A percentile compares a stretch with the other conserved stretches of the same genome.
These are phyloP conservation scores for Plumapathes pennacea DNA, from an alignment of 92 coral and sea anemone genomes.

Conservation along the genomic window DNA sequence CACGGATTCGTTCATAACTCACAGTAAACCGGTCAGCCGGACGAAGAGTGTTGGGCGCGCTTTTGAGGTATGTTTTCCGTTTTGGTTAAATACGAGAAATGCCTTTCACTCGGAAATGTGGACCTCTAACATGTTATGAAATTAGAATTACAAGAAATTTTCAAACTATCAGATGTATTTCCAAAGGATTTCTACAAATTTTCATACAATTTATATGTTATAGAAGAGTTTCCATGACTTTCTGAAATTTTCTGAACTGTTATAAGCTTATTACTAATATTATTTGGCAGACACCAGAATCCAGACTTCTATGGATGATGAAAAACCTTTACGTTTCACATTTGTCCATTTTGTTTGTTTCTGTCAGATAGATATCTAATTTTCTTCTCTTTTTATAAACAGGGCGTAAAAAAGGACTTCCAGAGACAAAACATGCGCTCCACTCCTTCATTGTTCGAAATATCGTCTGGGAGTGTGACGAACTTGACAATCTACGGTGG, in stretches of 20 bases:
- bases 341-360: background rate
- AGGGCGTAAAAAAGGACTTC: constrained; percentile 34
- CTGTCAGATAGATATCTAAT: background rate
- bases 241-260: too few species aligned
- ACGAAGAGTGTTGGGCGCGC: constrained; percentile 50
- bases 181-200: too few species aligned
- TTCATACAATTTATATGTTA: too few species aligned
- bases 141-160: too few species aligned
- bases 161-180: too few species aligned
- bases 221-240: too few species aligned
- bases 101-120: too few species aligned
- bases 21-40: constrained; percentile 15
- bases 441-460: constrained; percentile 18
- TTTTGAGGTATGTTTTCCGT: constrained; percentile 51
- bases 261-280: too few species aligned
- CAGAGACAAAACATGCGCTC: constrained; percentile 2
- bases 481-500: constrained; percentile 53
- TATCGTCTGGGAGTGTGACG: background rate
- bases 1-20: constrained; percentile 50
- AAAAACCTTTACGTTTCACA: background rate
- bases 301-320: too few species aligned
- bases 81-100: background rate
- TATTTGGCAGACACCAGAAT: too few species aligned
- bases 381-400: background rate
- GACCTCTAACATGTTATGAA: too few species aligned